Base-by-base conservation (phyloP, 2,113 vertebrate species). In the Mesembrinibis cayennensis region DNA sequence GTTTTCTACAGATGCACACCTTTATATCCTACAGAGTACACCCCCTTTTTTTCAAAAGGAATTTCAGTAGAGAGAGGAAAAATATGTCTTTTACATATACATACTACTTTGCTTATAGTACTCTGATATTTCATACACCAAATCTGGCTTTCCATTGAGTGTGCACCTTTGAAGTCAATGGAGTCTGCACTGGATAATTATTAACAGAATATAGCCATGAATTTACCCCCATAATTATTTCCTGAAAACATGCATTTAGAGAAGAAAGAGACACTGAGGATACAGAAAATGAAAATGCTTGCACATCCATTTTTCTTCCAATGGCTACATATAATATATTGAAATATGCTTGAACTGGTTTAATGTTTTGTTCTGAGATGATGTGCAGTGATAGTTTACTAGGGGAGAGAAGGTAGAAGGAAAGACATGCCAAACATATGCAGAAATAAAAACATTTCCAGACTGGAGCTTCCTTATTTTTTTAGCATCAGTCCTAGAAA, bases 401-500 rank as follows among this genome's bases (percentile, higher is more conserved):
- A 84, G 29, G 10, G 30, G n/a, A 93, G 47, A 85, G 89, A 58
- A 96, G 29, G 91, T 52, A 96, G 38, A 67, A 96, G 34, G 63
- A 85, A 84, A 92, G 82, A 95, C 30, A 53, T 66, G 89, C 85
- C 93, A 95, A 92, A 85, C 63, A 94, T 69, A 92, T 89, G 62
- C 42, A 90, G 95, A 94, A 97, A 91, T 61, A 56, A 70, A 94
- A 95, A 89, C 19, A 83, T 78, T 94, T 95, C 69, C 50, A 90
- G 69, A 22, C 45, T 50, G 36, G 27, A 96, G 85, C 77, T 95
- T 95, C 78, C 69, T 96, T 91, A 72, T 52, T 92, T 95, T 95
- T 88, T 90, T 76, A 93, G 36, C 16, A 79, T 84, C n/a, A 70
- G 29, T 93, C 66, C 93, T 96, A 80, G 77, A 97, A 96, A 97